Base-by-base conservation (phyloP, 2,797 vertebrate genomes). In the Alosa sapidissima region DNA sequence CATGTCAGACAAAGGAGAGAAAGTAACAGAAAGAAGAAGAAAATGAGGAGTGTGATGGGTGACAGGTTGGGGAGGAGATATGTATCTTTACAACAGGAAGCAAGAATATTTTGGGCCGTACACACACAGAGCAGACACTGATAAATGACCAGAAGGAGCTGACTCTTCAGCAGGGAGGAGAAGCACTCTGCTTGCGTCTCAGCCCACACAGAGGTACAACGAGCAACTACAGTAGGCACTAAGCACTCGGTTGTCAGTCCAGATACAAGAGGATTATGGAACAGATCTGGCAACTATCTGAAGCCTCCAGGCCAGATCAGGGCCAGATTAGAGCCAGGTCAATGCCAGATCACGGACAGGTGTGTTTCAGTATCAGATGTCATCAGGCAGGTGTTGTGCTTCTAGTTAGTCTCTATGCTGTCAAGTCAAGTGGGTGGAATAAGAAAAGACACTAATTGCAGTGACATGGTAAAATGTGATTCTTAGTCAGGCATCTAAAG, bases 81-180 rank as follows among this genome's bases (percentile, higher is more conserved):
- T 85, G 83, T 84, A 65, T 83, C 86, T 55, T 62, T 62, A 75
- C 68, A 75, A 41, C 33, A 75, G 68, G 78, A 78, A 78, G 85
- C 33, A 58, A 87, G 81, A 54, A 85, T 51, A 49, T 51, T 51
- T 6, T 11, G 72, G 45, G 0, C 72, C 82, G 83, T 68, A 16
- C 41, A 55, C 68, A 1, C 68, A 41, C 68, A 62, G n/a, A 52
- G 78, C 45, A 68, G 75, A 81, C 36, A 48, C 52, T 85, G 75
- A 88, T 87, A 83, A 85, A 87, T 85, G 84, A 81, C 81, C 51
- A 21, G 85, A 86, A 55, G 65, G 86, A 83, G 84, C 84, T 60
- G 47, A n/a, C 62, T 82, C 52, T 58, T 24, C 75, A 82, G 82
- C 55, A 58, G 21, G 52, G 36, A 11, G 11, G 49, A 11, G 49